phyloP scores from a whole-genome alignment of 2,888 invertebrate species.

The Byasa hedistus region DNA sequence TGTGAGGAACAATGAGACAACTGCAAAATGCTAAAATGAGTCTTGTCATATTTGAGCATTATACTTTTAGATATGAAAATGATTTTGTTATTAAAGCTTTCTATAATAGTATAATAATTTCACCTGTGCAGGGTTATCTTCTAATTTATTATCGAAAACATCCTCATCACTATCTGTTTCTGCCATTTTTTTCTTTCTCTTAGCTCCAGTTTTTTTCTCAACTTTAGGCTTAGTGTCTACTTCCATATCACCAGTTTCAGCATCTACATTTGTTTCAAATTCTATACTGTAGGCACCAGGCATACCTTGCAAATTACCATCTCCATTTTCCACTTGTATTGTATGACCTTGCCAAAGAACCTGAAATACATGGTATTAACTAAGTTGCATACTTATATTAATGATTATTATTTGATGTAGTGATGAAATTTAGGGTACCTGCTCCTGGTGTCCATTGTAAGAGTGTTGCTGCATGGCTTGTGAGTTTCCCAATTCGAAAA shows the following conservation, averaged over 20 bases:
- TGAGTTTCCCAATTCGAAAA: constrained; percentile 66
- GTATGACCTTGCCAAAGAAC: constrained; percentile 84
- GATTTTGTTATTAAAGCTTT: background rate
- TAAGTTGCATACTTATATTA: background rate
- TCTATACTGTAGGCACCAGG: constrained; percentile 63
- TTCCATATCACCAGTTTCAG: constrained; percentile 59
- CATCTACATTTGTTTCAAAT: constrained; percentile 63
- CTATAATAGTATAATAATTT: constrained; percentile 21
- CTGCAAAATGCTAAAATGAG: background rate
- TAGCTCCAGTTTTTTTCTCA: constrained; percentile 64
- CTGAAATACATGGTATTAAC: constrained; percentile 54
- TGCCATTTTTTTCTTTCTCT: constrained; percentile 77
- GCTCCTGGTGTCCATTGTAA: constrained; percentile 76
- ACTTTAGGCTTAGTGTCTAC: constrained; percentile 72
- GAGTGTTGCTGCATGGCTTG: constrained; percentile 72
- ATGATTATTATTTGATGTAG: background rate
- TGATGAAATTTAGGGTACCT: constrained; percentile 47
- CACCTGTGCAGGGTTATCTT: constrained; percentile 83
- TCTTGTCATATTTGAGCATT: background rate
- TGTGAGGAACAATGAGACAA: background rate
- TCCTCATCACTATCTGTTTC: constrained; percentile 72
- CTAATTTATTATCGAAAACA: constrained; percentile 83
- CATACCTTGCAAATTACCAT: constrained; percentile 61
- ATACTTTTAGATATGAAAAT: background rate
- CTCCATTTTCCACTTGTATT: constrained; percentile 81